These are phyloP conservation scores for Takifugu bimaculatus DNA, from an alignment of 2,113 vertebrate genomes.

Conservation along the genomic window DNA sequence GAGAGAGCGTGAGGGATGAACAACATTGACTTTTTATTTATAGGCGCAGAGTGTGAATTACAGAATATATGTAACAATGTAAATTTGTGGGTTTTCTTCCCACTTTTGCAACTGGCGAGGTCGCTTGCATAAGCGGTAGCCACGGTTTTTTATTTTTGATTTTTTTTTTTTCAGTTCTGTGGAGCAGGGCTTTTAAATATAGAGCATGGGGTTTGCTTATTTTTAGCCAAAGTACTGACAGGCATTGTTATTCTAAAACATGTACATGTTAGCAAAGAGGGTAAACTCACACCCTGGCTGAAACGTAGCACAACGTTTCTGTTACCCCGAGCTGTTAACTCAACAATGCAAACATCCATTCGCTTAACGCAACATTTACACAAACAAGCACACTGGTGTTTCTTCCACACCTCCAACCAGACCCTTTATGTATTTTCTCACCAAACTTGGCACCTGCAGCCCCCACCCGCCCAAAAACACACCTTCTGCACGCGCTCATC, in stretches of 20 bases:
- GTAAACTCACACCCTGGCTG: conserved; percentile 35
- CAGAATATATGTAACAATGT: neutral
- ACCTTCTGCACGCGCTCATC: conserved; percentile 36
- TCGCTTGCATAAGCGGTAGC: conserved; percentile 17
- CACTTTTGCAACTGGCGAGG: neutral
- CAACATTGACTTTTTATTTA: conserved; percentile 1
- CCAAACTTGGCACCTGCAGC: conserved; percentile 60
- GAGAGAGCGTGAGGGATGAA: conserved; percentile 8
- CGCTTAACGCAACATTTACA: conserved; percentile 15
- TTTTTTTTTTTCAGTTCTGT: conserved; percentile 13
- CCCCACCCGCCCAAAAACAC: conserved; percentile 54
- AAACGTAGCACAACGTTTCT: conserved; percentile 15
- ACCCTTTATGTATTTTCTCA: conserved; percentile 59
- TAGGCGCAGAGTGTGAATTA: neutral
- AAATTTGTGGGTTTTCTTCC: too few relatives aligned
- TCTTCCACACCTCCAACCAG: conserved; percentile 64
- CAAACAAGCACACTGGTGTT: conserved; percentile 26
- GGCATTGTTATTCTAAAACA: conserved; percentile 34
- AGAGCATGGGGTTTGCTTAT: conserved; percentile 26
- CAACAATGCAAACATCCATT: conserved; percentile 5
- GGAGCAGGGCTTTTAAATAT: conserved; percentile 3
- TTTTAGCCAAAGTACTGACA: conserved; percentile 20
- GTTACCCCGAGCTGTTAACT: conserved; percentile 25
- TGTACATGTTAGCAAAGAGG: neutral
- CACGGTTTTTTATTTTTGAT: conserved; percentile 12